Evolutionary conservation across 2,888 invertebrate genomes (phyloP).

Genomic region (Phymatocera aterrima): DNA sequence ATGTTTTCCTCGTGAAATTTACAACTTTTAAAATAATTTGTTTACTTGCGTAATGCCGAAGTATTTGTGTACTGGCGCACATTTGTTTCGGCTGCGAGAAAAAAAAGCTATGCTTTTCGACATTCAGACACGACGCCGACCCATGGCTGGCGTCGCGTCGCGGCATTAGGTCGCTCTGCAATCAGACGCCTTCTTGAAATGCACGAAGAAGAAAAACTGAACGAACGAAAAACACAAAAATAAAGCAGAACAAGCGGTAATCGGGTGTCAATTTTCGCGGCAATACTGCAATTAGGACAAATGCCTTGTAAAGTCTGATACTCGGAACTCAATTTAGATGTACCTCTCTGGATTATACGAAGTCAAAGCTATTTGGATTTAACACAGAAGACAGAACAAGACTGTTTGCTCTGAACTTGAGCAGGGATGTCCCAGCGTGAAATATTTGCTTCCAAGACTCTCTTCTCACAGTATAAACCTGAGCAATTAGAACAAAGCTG

Average conservation of each 20-base stretch:
- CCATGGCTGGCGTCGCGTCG: constrained; percentile 1
- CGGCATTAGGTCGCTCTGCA: not conserved
- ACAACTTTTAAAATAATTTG: constrained; percentile 18
- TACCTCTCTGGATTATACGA: constrained; percentile 22
- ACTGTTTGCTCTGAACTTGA: constrained; percentile 46
- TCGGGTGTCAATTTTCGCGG: not conserved
- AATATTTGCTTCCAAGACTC: constrained; percentile 43
- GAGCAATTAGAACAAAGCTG: constrained; percentile 41
- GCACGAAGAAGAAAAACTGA: not conserved
- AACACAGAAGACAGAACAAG: constrained; percentile 34
- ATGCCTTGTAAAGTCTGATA: not conserved
- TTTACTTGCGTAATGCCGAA: constrained; percentile 1
- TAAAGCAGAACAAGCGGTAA: not conserved
- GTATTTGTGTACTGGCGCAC: not conserved
- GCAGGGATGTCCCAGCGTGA: constrained; percentile 41
- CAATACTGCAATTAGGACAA: not conserved
- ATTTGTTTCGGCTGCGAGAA: not conserved
- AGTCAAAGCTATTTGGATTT: constrained; percentile 34
- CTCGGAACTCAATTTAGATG: constrained; percentile 2
- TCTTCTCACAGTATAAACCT: constrained; percentile 25
- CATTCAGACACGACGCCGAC: not conserved
- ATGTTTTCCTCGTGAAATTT: not conserved
- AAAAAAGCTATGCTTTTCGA: not conserved
- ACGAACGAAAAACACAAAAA: not conserved
- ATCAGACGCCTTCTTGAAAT: not conserved